These are phyloP conservation scores for Stichodactyla mertensii DNA, from an alignment of 64 coral and sea anemone species.

Conservation along the genomic window DNA sequence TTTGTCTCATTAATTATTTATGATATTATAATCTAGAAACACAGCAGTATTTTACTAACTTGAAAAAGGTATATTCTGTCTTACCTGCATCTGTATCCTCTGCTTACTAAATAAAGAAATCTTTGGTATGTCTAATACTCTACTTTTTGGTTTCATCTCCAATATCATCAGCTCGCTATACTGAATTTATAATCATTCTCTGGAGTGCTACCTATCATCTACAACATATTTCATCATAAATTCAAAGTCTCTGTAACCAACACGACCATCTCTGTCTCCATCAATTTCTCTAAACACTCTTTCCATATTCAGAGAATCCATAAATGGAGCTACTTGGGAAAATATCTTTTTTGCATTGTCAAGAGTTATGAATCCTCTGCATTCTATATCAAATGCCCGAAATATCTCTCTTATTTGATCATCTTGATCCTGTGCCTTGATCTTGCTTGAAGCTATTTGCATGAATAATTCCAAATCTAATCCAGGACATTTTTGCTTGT, in stretches of 20 bases:
- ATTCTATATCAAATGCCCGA: conserved; percentile 81
- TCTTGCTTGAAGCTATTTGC: conserved; percentile 65
- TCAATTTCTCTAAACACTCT: conserved; percentile 87
- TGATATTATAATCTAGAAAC: too few species aligned
- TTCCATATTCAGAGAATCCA: conserved; percentile 54
- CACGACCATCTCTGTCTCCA: conserved; percentile 80
- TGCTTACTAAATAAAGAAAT: too few species aligned
- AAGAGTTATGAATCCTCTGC: conserved; percentile 82
- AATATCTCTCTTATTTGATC: conserved; percentile 93
- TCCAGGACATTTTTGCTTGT: background rate
- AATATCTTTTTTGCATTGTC: conserved; percentile 72
- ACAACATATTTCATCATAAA: conserved; percentile 89
- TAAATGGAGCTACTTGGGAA: conserved; percentile 69
- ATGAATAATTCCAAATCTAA: conserved; percentile 52
- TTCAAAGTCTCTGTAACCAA: conserved; percentile 93
- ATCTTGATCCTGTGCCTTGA: conserved; percentile 66
- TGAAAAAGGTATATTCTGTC: too few species aligned
- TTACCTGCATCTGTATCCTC: too few species aligned
- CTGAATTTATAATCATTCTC: background rate
- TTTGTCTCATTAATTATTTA: too few species aligned
- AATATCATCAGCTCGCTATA: too few species aligned
- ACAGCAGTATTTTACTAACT: too few species aligned
- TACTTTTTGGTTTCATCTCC: too few species aligned
- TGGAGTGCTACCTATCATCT: background rate
- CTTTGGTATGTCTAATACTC: too few species aligned